Evolutionary conservation across 1,140 invertebrate species (phyloP).

Genomic region (Cotesia vestalis): DNA sequence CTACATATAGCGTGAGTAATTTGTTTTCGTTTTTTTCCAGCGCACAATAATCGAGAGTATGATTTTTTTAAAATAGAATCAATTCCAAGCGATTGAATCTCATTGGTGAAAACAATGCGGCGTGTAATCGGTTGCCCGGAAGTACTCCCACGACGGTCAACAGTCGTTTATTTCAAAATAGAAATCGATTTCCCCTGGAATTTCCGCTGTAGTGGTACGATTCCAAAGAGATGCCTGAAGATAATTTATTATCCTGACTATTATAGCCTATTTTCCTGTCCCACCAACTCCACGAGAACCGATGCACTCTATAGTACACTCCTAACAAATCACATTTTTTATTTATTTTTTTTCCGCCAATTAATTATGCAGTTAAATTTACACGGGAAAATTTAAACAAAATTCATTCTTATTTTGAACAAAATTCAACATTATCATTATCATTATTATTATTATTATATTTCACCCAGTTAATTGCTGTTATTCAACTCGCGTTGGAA

Average conservation of each 20-base stretch:
- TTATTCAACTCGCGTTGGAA: too few relatives aligned
- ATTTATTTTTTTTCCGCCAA: too few relatives aligned
- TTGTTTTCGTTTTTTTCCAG: not conserved
- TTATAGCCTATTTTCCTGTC: slow-evolving; percentile 4
- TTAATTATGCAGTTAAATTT: too few relatives aligned
- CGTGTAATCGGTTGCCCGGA: not conserved
- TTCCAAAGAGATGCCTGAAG: slow-evolving; percentile 5
- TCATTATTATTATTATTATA: too few relatives aligned
- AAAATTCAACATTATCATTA: too few relatives aligned
- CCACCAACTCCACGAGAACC: too few relatives aligned
- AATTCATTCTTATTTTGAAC: too few relatives aligned
- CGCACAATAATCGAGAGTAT: not conserved
- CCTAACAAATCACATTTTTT: too few relatives aligned
- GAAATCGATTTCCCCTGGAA: slow-evolving; percentile 37
- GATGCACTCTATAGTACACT: too few relatives aligned
- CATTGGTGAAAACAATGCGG: slow-evolving; percentile 1
- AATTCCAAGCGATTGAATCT: not conserved
- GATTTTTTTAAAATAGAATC: slow-evolving; percentile 10
- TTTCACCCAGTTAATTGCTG: too few relatives aligned
- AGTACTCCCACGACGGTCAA: slow-evolving; percentile 9
- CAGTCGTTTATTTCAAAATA: slow-evolving; percentile 33
- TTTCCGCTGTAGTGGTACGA: slow-evolving; percentile 11
- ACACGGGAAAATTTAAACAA: too few relatives aligned
- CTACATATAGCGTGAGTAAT: not conserved
- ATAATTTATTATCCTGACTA: slow-evolving; percentile 14